phyloP scores from a whole-genome alignment of 2,113 vertebrate species.

The Nycticebus coucang region DNA sequence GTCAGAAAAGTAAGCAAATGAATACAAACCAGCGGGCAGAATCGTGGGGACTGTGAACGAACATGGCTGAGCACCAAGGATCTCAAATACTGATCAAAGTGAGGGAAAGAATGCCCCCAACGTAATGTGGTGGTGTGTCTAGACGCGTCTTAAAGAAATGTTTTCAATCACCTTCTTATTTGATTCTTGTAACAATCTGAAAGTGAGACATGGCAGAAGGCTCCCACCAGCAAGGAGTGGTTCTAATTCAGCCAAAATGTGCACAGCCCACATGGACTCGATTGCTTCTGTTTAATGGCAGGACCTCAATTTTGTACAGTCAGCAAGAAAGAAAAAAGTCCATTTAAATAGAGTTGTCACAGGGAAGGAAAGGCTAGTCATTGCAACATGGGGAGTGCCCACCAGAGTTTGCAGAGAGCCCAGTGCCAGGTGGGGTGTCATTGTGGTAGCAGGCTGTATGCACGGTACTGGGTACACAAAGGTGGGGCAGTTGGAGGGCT shows the following conservation, averaged over 20 bases:
- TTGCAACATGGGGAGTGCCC: not conserved
- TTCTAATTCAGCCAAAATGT: not conserved
- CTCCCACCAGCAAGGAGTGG: not conserved
- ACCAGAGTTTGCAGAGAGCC: not conserved
- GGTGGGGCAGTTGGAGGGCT: not conserved
- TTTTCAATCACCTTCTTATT: not conserved
- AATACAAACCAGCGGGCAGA: not conserved
- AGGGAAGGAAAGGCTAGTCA: not conserved
- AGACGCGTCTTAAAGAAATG: not conserved
- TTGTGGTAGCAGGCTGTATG: accelerated
- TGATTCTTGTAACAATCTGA: not conserved
- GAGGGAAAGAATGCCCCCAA: not conserved
- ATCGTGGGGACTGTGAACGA: not conserved
- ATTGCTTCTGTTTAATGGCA: not conserved
- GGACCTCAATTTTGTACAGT: not conserved
- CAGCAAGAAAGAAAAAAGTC: not conserved
- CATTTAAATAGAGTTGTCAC: not conserved
- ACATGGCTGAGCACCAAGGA: not conserved
- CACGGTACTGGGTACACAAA: not conserved
- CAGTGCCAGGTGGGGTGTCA: not conserved
- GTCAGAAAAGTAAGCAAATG: not conserved
- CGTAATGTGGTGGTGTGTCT: not conserved
- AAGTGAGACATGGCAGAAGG: not conserved
- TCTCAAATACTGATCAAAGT: not conserved
- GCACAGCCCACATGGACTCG: not conserved